Percentiles rank a stretch among this genome's conserved stretches.
phyloP scores from a whole-genome alignment of 2,888 invertebrate genomes.

The Drosophila tripunctata region DNA sequence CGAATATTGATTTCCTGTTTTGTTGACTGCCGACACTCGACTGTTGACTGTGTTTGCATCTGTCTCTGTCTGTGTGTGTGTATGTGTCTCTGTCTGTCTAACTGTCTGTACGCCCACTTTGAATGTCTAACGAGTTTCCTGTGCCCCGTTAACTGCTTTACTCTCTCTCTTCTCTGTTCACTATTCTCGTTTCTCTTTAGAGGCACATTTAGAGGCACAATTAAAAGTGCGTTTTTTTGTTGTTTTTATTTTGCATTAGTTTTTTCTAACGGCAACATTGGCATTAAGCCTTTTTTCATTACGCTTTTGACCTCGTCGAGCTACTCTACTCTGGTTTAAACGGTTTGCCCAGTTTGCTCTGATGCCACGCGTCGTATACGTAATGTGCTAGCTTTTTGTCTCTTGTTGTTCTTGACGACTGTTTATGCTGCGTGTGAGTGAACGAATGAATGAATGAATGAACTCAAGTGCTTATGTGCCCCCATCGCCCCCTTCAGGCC shows the following conservation, averaged over 20 bases:
- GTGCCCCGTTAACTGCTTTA: slow-evolving; percentile 46
- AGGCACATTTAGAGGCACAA: slow-evolving; percentile 42
- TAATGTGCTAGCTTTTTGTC: slow-evolving; percentile 24
- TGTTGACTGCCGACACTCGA: slow-evolving; percentile 35
- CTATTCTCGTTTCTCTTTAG: slow-evolving; percentile 1
- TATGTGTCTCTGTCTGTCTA: neutral
- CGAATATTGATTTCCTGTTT: slow-evolving; percentile 83
- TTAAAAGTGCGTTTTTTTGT: slow-evolving; percentile 42
- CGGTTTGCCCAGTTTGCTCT: neutral
- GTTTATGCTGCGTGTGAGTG: slow-evolving; percentile 29
- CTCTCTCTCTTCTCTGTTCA: neutral
- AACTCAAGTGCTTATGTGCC: slow-evolving; percentile 57
- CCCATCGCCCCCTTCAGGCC: neutral
- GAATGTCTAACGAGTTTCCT: slow-evolving; percentile 64
- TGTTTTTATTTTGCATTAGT: slow-evolving; percentile 14
- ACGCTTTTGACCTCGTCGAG: slow-evolving; percentile 51
- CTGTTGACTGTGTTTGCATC: slow-evolving; percentile 8
- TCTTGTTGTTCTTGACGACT: neutral
- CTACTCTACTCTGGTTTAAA: neutral
- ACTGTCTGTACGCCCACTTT: slow-evolving; percentile 44
- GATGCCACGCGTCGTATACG: slow-evolving; percentile 38
- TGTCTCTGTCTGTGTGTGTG: neutral
- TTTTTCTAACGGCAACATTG: slow-evolving; percentile 17
- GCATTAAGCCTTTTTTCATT: slow-evolving; percentile 26
- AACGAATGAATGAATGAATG: slow-evolving; percentile 46